These are phyloP conservation scores for Kobus ellipsiprymnus DNA, from an alignment of 2,113 vertebrate genomes.

Conservation along the genomic window DNA sequence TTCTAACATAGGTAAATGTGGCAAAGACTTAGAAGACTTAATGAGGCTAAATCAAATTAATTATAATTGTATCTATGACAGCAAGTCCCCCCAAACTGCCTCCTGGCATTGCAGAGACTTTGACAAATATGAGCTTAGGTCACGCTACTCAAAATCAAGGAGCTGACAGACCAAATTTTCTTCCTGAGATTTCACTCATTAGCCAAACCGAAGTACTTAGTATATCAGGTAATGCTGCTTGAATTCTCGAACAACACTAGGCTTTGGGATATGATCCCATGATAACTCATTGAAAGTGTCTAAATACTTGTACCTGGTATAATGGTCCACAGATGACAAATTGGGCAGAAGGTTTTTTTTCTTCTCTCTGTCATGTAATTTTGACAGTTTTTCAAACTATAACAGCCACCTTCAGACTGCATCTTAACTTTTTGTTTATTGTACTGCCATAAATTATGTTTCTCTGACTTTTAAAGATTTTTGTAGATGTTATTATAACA, in stretches of 20 bases:
- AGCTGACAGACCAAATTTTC: slow-evolving; percentile 70
- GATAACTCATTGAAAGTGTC: slow-evolving; percentile 36
- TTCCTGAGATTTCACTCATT: slow-evolving; percentile 71
- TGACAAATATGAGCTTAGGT: slow-evolving; percentile 69
- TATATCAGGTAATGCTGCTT: slow-evolving; percentile 22
- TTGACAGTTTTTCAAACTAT: slow-evolving; percentile 66
- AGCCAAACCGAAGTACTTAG: slow-evolving; percentile 61
- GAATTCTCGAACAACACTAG: slow-evolving; percentile 12
- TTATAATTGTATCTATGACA: slow-evolving; percentile 64
- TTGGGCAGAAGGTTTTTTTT: slow-evolving; percentile 16
- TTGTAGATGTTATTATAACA: not conserved
- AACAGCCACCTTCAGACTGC: slow-evolving; percentile 44
- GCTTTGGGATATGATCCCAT: slow-evolving; percentile 58
- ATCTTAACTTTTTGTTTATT: not conserved
- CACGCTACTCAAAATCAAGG: slow-evolving; percentile 67
- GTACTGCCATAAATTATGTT: not conserved
- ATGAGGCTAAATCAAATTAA: slow-evolving; percentile 69
- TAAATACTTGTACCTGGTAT: slow-evolving; percentile 54
- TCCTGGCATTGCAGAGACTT: slow-evolving; percentile 64
- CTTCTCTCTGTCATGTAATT: slow-evolving; percentile 46
- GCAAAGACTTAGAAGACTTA: slow-evolving; percentile 55
- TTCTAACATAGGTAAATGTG: slow-evolving; percentile 45
- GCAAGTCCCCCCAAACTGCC: slow-evolving; percentile 51
- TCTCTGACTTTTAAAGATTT: not conserved
- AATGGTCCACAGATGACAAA: slow-evolving; percentile 55